Percentiles rank a stretch among this genome's conserved stretches.
These are phyloP conservation scores for Podiceps cristatus DNA, from an alignment of 2,113 vertebrate genomes.

Conservation along the genomic window DNA sequence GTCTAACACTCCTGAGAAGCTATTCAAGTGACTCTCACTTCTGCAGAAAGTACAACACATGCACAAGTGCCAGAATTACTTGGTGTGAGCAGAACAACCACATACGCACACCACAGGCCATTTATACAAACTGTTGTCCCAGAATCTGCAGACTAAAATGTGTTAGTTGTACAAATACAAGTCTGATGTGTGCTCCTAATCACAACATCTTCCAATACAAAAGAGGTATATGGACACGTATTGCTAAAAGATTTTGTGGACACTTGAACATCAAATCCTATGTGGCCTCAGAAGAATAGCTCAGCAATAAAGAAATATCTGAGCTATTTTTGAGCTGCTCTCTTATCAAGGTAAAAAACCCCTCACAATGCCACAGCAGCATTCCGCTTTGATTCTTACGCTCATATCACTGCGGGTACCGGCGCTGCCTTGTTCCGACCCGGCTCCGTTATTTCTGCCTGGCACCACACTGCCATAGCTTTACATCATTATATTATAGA, in stretches of 20 bases:
- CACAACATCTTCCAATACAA: neutral
- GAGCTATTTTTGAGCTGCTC: neutral
- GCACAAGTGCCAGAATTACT: neutral
- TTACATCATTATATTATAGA: neutral
- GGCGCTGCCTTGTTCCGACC: neutral
- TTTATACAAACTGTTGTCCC: neutral
- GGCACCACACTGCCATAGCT: neutral
- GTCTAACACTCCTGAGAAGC: neutral
- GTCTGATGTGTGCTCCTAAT: neutral
- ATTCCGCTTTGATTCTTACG: neutral
- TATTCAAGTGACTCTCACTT: neutral
- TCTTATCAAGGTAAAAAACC: neutral
- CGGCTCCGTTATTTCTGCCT: neutral
- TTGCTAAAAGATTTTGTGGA: neutral
- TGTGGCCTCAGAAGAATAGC: neutral
- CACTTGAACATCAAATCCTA: neutral
- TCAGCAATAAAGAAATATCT: neutral
- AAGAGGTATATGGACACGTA: rapidly evolving
- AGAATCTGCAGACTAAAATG: neutral
- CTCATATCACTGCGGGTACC: neutral
- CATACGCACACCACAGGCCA: rapidly evolving
- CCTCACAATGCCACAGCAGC: neutral
- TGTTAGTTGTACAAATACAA: neutral
- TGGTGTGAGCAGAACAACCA: neutral
- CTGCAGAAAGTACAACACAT: neutral